Conservation (phyloP, 2,888 invertebrate species). For the Nysson spinosus region DNA sequence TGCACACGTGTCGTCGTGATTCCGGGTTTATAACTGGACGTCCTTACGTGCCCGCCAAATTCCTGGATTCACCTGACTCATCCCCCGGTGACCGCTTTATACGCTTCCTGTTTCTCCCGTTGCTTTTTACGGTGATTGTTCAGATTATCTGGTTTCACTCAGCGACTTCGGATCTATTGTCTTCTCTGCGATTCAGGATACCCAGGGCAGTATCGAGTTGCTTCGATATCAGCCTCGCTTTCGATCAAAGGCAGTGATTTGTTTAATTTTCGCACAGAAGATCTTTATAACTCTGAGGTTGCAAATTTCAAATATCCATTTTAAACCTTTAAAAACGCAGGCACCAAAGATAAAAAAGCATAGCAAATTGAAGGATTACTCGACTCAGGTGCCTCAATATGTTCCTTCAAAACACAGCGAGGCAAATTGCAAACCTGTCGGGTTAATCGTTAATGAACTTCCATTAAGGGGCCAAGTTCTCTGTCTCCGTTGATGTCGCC, state of each 20-base stretch:
- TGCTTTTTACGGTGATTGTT: not conserved
- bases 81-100: conserved; percentile 14
- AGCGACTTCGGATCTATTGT: too few relatives aligned
- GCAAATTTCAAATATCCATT: too few relatives aligned
- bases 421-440: not conserved
- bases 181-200: too few relatives aligned
- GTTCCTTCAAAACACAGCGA: not conserved
- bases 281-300: too few relatives aligned
- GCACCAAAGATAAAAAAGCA: too few relatives aligned
- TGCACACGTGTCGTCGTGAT: conserved; percentile 51
- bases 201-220: too few relatives aligned
- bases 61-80: conserved; percentile 37
- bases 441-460: not conserved
- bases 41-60: conserved; percentile 33
- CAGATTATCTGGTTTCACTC: conserved; percentile 18
- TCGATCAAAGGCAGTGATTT: too few relatives aligned
- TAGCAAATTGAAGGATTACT: too few relatives aligned
- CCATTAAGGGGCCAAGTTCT: conserved; percentile 9
- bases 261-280: too few relatives aligned
- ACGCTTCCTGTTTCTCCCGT: conserved; percentile 39
- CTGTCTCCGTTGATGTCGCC: conserved; percentile 10
- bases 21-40: conserved; percentile 39
- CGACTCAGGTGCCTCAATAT: too few relatives aligned
- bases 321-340: too few relatives aligned
- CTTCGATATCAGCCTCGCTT: too few relatives aligned